phyloP scores from a whole-genome alignment of 2,797 vertebrate genomes.

The Champsocephalus gunnari region DNA sequence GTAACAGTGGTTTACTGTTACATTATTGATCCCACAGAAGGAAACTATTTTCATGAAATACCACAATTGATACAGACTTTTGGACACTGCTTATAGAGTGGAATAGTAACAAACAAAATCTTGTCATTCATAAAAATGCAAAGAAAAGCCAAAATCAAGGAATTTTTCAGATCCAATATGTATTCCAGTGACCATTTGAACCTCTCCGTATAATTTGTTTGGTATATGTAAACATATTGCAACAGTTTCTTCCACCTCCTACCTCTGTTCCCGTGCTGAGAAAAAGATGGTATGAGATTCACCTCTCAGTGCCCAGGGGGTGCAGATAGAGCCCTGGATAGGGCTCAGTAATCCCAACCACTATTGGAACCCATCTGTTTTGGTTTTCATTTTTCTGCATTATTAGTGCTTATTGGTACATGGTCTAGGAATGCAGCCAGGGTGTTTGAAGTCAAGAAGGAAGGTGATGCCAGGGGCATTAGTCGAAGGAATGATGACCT shows the following conservation, averaged over 20 bases:
- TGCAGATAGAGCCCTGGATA: constrained; percentile 84
- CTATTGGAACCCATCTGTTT: constrained; percentile 90
- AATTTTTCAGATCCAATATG: constrained; percentile 14
- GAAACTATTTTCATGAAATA: constrained; percentile 28
- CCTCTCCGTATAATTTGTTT: constrained; percentile 31
- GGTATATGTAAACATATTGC: constrained; percentile 58
- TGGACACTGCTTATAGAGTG: background rate
- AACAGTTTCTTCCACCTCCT: constrained; percentile 45
- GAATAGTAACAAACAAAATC: background rate
- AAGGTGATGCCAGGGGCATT: constrained; percentile 87
- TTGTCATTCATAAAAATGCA: constrained; percentile 19
- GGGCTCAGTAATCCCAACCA: constrained; percentile 82
- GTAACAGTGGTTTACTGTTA: constrained; percentile 18
- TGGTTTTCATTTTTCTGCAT: constrained; percentile 90
- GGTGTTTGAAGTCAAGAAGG: constrained; percentile 87
- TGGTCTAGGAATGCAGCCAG: constrained; percentile 85
- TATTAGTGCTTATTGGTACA: constrained; percentile 92
- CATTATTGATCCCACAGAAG: constrained; percentile 20
- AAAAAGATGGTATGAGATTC: constrained; percentile 77
- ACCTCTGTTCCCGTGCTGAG: constrained; percentile 66
- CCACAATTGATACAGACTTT: constrained; percentile 27
- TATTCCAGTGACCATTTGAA: constrained; percentile 46
- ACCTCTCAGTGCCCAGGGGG: constrained; percentile 81
- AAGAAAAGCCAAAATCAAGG: constrained; percentile 4
- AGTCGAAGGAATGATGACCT: constrained; percentile 86